Evolutionary conservation across 2,113 vertebrate genomes (phyloP), one percentile per base, ranked within the genome.

Genomic region (Panthera tigris): DNA sequence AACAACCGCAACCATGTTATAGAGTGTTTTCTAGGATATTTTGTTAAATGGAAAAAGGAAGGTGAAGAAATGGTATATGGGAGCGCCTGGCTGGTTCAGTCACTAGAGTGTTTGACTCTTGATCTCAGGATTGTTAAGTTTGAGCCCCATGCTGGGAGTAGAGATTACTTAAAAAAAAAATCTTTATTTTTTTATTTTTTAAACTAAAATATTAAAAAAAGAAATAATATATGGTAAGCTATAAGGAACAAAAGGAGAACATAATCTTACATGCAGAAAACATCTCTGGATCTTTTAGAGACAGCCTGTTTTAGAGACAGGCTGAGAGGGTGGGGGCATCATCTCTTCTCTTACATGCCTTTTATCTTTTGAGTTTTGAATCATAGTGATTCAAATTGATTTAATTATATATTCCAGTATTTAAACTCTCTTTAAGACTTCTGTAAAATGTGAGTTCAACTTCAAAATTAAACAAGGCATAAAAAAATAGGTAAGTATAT

Each of bases 381-480:
- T 48, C 41, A 87, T 55, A 89, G 5, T 25, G 8, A 93, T 80
- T 94, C 29, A 25, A 65, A 31, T 11, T 29, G 16, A 90, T 90
- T 79, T 90, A 73, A 61, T 90, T 25, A 78, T 57, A 63, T 63
- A 78, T 73, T 36, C 61, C 87, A 93, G 78, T 92, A 84, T 65
- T 82, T 96, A 41, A 48, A 84, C 55, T 45, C 79, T 29, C 57
- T 48, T 85, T 55, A 83, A 89, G 27, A 25, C 18, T 89, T 95
- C 45, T 66, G 57, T 45, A 78, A 97, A 82, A 73, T 71, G 65
- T 31, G 19, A 81, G 52, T 85, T 89, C 33, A 69, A 74, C 79
- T 73, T 92, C 78, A 66, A 89, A 97, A 79, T 92, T 89, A 85
- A 93, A 84, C 13, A 31, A 81, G 68, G 27, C 12, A 68, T 27